Evolutionary conservation across 2,888 invertebrate species (phyloP).

Genomic region (Galeruca laticollis): DNA sequence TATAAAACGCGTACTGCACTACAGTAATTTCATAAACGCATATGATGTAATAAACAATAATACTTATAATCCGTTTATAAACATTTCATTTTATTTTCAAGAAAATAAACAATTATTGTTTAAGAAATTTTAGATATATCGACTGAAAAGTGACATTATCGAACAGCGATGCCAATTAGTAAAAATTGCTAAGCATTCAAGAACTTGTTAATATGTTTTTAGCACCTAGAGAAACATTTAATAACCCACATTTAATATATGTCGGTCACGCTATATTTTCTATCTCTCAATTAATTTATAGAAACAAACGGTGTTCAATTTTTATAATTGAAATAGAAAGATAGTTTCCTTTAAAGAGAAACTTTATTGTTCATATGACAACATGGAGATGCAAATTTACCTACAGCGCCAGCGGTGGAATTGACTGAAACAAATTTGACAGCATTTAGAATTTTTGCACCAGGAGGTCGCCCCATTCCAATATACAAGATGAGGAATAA

Average conservation of each 20-base stretch:
- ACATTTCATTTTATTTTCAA: slow-evolving; percentile 47
- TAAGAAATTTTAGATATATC: slow-evolving; percentile 61
- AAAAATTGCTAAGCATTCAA: not conserved
- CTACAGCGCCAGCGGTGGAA: slow-evolving; percentile 48
- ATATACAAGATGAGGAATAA: not conserved
- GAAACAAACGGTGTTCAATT: not conserved
- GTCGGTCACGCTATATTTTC: not conserved
- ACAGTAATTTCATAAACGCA: not conserved
- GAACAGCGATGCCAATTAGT: slow-evolving; percentile 16
- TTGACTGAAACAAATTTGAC: slow-evolving; percentile 34
- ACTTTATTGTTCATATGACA: not conserved
- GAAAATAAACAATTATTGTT: slow-evolving; percentile 64
- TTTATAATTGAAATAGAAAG: not conserved
- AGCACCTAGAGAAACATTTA: not conserved
- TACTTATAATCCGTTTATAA: slow-evolving; percentile 2
- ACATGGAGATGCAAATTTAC: not conserved
- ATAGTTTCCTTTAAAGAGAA: not conserved
- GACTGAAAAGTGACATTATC: slow-evolving; percentile 59
- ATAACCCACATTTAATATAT: not conserved
- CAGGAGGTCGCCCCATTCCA: slow-evolving; percentile 22
- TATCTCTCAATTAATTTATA: not conserved
- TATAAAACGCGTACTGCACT: slow-evolving; percentile 6
- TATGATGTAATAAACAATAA: slow-evolving; percentile 12
- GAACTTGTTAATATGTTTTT: not conserved
- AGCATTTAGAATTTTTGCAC: slow-evolving; percentile 16